Conservation (phyloP, 2,797 vertebrate species). For the Perodicticus potto region DNA sequence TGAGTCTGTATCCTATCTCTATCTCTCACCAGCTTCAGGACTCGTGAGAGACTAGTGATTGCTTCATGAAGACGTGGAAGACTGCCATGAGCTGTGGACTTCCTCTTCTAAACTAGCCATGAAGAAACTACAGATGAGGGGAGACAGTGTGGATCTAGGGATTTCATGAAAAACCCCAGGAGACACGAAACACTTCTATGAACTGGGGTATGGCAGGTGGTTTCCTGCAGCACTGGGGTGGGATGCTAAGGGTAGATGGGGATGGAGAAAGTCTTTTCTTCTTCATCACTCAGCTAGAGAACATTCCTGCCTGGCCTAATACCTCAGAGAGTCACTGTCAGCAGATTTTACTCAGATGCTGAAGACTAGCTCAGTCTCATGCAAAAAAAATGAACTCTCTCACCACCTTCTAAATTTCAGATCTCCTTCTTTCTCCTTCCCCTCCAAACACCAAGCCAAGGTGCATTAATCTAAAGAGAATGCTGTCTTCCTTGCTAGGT, state of each 20-base stretch:
- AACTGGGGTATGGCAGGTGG: neutral
- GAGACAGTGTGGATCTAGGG: too few species aligned
- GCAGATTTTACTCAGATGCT: neutral
- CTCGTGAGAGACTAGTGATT: neutral
- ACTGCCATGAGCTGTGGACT: neutral
- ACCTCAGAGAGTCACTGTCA: fast-evolving
- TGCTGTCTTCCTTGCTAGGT: neutral
- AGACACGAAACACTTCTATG: neutral
- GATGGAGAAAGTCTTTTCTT: neutral
- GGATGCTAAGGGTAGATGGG: neutral
- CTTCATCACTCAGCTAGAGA: neutral
- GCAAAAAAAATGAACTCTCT: neutral
- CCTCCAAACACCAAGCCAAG: neutral
- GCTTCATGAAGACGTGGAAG: neutral
- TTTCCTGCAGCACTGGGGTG: neutral
- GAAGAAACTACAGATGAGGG: neutral
- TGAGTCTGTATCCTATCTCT: neutral
- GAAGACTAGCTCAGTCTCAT: neutral
- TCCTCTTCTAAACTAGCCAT: neutral
- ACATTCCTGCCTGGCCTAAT: neutral
- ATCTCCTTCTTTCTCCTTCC: neutral
- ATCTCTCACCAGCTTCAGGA: neutral
- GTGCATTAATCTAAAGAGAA: neutral
- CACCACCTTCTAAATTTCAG: neutral
- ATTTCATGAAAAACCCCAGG: neutral